Conservation (phyloP, 2,888 invertebrate species). For the Nomada ruficornis region DNA sequence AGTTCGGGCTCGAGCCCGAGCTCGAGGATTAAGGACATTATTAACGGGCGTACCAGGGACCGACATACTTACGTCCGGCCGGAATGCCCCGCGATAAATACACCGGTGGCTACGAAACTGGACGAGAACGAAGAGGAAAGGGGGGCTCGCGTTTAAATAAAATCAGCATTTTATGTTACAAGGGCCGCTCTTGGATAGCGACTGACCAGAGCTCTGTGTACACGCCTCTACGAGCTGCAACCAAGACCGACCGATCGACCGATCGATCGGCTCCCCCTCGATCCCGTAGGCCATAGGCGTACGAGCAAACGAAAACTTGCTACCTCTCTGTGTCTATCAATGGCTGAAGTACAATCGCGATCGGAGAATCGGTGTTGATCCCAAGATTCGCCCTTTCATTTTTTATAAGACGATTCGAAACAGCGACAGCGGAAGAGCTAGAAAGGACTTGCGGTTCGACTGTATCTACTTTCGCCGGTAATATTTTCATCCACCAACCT, state of each 20-base stretch:
- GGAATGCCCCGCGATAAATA: constrained; percentile 82
- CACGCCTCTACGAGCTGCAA: constrained; percentile 46
- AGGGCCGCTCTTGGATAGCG: constrained; percentile 76
- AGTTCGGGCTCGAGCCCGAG: constrained; percentile 58
- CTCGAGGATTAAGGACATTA: constrained; percentile 82
- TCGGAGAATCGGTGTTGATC: not conserved
- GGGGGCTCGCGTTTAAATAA: constrained; percentile 79
- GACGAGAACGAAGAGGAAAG: constrained; percentile 59
- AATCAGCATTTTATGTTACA: constrained; percentile 83
- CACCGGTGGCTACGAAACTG: constrained; percentile 72
- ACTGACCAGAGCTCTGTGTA: constrained; percentile 61
- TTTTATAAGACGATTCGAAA: constrained; percentile 32
- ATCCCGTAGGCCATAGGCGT: constrained; percentile 72
- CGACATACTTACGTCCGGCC: constrained; percentile 82
- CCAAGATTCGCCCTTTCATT: constrained; percentile 24
- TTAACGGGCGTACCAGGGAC: constrained; percentile 81
- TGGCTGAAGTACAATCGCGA: not conserved
- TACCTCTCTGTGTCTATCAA: constrained; percentile 17
- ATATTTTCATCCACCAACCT: constrained; percentile 69
- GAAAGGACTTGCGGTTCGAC: constrained; percentile 15
- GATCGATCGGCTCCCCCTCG: constrained; percentile 57
- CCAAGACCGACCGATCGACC: constrained; percentile 49
- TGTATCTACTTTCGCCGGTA: constrained; percentile 52
- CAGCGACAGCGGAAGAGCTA: not conserved
- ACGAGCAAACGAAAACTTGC: not conserved